phyloP scores from a whole-genome alignment of 37 sponge, comb jelly and placozoan species.

The Petrosia ficiformis region DNA sequence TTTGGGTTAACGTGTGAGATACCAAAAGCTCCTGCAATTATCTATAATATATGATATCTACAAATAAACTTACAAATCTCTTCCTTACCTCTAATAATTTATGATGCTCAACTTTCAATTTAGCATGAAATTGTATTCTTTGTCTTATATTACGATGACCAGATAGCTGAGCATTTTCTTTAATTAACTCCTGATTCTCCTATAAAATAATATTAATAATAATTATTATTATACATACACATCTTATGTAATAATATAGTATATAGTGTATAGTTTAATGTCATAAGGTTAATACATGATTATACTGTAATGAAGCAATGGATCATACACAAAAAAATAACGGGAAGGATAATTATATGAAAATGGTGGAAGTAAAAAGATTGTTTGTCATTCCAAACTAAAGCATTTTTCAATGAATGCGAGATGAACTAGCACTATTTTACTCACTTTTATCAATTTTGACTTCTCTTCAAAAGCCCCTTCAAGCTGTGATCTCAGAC shows the following conservation, averaged over 20 bases:
- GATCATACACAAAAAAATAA: no score
- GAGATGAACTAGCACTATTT: not conserved
- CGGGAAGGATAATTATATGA: no score
- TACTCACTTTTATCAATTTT: constrained; percentile 59
- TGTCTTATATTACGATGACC: constrained; percentile 83
- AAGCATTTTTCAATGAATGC: no score
- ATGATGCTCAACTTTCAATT: constrained; percentile 69
- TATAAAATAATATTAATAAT: constrained; percentile 11
- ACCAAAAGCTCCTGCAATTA: no score
- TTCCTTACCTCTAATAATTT: constrained; percentile 68
- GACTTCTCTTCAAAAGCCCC: constrained; percentile 66
- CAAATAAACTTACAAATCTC: no score
- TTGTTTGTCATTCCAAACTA: no score
- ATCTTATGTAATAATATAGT: not conserved
- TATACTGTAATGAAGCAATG: no score
- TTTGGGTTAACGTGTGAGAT: no score
- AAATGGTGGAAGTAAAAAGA: no score
- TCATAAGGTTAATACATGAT: no score
- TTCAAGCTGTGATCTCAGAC: constrained; percentile 58
- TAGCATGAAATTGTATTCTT: constrained; percentile 77
- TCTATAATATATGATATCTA: no score
- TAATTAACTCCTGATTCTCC: constrained; percentile 60
- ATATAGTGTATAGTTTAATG: not conserved
- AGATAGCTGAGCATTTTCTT: constrained; percentile 62
- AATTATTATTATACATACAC: not conserved